Evolutionary conservation across 2,113 vertebrate genomes (phyloP), one percentile per base, ranked within the genome.

Genomic region (Gila orcuttii): DNA sequence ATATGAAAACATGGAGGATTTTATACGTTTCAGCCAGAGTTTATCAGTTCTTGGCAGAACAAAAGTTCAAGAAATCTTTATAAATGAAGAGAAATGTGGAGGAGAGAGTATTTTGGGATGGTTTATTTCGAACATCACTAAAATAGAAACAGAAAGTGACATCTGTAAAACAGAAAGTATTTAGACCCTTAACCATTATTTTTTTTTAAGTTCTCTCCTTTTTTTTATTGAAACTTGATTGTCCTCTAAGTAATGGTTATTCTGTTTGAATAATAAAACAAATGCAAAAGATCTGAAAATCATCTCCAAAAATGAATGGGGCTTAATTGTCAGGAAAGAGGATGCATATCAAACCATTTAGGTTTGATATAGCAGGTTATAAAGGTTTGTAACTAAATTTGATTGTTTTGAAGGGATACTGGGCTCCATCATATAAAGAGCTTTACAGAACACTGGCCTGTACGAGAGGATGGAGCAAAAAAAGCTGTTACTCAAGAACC

Each of bases 51-150:
- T 52, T 64, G 17, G 55, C 85, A 55, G 17, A 62, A 82, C 69
- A 75, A 50, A 79, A 36, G 69, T 39, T 74, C 6, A 74, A 69
- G 36, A 50, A 81, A 84, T 68, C 33, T 75, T 79, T 60, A 76
- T 31, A 84, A 86, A 82, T 42, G 55, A 81, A 47, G 11, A 64
- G 23, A 80, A 82, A 86, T 73, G 52, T 79, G 85, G 84, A 80
- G 50, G 42, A 77, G 83, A 59, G 12, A 11, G 60, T 47, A 36
- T 82, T 82, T 69, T 69, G 42, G 42, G 25, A 68, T 36, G 28
- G 45, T 13, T 82, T 50, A n/a, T 82, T 82, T 69, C 62, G 55
- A 52, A 69, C 62, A 15, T 52, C n/a, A 50, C 45, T 52, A 52
- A 33, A 82, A 82, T 82, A 68, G 17, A 77, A 77, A 55, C 69